Conservation (phyloP, 2,888 invertebrate species). For the Alloscopus bannaensis region DNA sequence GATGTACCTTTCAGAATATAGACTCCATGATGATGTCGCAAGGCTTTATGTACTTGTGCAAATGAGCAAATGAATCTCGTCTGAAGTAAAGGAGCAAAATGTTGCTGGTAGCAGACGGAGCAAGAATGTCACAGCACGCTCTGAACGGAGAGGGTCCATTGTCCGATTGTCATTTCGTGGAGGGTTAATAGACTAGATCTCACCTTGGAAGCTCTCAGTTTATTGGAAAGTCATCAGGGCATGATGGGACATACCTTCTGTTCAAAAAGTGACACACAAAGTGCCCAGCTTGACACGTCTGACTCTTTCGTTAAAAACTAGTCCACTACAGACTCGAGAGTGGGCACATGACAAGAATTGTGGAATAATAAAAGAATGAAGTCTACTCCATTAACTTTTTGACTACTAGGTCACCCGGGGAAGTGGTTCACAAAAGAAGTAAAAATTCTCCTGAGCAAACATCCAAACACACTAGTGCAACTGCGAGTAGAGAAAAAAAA, state of each 20-base stretch:
- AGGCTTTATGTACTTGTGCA: background rate
- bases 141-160: slow-evolving; percentile 24
- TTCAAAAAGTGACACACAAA: background rate
- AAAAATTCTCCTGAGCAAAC: background rate
- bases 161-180: slow-evolving; percentile 43
- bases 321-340: background rate
- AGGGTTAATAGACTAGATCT: slow-evolving; percentile 59
- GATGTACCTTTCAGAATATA: background rate
- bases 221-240: slow-evolving; percentile 58
- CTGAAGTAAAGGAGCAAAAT: too few species aligned
- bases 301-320: slow-evolving; percentile 25
- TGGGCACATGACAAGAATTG: slow-evolving; percentile 10
- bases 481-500: background rate
- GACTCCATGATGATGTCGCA: background rate
- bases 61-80: too few species aligned
- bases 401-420: too few species aligned
- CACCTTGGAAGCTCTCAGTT: slow-evolving; percentile 47
- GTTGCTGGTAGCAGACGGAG: slow-evolving; percentile 20
- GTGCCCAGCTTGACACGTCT: background rate
- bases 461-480: background rate
- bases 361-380: slow-evolving; percentile 31
- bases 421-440: slow-evolving; percentile 36
- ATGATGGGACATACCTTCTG: slow-evolving; percentile 26
- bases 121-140: slow-evolving; percentile 56
- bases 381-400: slow-evolving; percentile 44